These are phyloP conservation scores for Calameuta pallipes DNA, from an alignment of 2,888 invertebrate species.

Conservation along the genomic window DNA sequence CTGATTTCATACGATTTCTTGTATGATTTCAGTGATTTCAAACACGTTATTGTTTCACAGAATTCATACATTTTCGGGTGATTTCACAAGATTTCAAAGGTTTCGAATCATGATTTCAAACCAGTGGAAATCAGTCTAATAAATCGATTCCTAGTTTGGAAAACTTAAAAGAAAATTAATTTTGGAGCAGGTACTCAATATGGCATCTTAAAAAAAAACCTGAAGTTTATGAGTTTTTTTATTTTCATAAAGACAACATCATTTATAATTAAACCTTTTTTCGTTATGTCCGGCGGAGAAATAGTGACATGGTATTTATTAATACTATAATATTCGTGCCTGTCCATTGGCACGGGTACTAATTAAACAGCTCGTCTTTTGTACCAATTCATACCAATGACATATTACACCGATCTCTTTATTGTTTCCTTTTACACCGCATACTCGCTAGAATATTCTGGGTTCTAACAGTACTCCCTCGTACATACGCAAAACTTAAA, in stretches of 20 bases:
- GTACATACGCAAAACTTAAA: slow-evolving; percentile 15
- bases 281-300: slow-evolving; percentile 12
- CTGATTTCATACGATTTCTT: slow-evolving; percentile 10
- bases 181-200: too few relatives aligned
- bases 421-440: too few relatives aligned
- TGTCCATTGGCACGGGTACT: slow-evolving; percentile 44
- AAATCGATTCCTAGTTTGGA: slow-evolving; percentile 1
- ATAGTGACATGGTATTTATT: slow-evolving; percentile 10
- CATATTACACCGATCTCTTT: slow-evolving; percentile 19
- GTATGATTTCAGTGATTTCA: too few relatives aligned
- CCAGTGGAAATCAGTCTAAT: not conserved
- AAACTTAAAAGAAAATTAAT: not conserved
- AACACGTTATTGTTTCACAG: too few relatives aligned
- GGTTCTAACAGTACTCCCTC: slow-evolving; percentile 8
- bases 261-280: slow-evolving; percentile 12
- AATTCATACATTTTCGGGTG: too few relatives aligned
- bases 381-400: slow-evolving; percentile 10
- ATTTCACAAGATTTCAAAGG: too few relatives aligned
- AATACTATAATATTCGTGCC: slow-evolving; percentile 21
- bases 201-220: too few relatives aligned
- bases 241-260: slow-evolving; percentile 13
- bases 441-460: slow-evolving; percentile 18
- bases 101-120: too few relatives aligned
- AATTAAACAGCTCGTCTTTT: slow-evolving; percentile 27
- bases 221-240: slow-evolving; percentile 9